Conservation (phyloP, 30 jellyfish, hydroid and myxozoan genomes). For the Aurelia aurita complex sp. Pacific region DNA sequence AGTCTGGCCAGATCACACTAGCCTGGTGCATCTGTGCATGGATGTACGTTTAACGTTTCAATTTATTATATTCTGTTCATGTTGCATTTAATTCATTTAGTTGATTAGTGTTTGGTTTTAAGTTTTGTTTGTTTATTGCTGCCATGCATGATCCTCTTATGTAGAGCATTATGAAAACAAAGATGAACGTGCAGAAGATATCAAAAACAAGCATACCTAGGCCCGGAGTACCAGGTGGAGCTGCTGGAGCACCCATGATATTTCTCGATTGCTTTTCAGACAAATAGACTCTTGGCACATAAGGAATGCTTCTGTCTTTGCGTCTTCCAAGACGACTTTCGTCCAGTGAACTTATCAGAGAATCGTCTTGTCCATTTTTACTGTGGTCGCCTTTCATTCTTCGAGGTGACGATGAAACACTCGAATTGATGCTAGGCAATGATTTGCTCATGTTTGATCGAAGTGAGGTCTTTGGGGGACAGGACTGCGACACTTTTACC, state of each 20-base stretch:
- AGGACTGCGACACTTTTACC: not conserved
- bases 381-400: not conserved
- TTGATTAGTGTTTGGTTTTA: too few species aligned
- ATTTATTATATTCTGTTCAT: too few species aligned
- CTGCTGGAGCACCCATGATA: conserved; percentile 67
- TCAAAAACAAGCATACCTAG: conserved; percentile 13
- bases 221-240: conserved; percentile 64
- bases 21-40: too few species aligned
- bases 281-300: conserved; percentile 26
- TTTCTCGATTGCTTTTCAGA: conserved; percentile 53
- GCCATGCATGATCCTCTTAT: too few species aligned
- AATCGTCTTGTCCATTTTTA: too few species aligned
- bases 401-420: not conserved
- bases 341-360: not conserved
- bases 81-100: too few species aligned
- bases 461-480: not conserved
- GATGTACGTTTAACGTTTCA: too few species aligned
- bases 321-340: conserved; percentile 6
- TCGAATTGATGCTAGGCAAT: conserved; percentile 30
- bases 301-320: conserved; percentile 3
- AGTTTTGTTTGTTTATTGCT: too few species aligned
- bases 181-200: too few species aligned
- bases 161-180: too few species aligned
- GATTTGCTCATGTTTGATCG: conserved; percentile 15
- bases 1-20: too few species aligned